A percentile compares a stretch with the other conserved stretches of the same genome.
These are phyloP conservation scores for Ennomos quercinarius DNA, from an alignment of 2,888 invertebrate genomes.

Conservation along the genomic window DNA sequence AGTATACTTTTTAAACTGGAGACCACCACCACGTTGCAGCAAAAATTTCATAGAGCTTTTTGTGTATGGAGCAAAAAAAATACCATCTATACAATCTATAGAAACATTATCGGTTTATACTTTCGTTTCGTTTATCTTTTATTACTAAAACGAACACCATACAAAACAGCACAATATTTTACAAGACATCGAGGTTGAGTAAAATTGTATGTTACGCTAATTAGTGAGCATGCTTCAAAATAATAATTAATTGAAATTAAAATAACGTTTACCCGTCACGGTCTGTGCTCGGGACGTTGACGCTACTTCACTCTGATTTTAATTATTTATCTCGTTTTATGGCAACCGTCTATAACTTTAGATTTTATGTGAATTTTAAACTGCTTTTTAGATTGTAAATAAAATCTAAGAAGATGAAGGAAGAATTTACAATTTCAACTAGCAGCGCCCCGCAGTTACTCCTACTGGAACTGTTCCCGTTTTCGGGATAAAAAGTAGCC, in stretches of 20 bases:
- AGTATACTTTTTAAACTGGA: no score
- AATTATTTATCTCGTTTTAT: slow-evolving; percentile 49
- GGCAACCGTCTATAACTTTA: slow-evolving; percentile 33
- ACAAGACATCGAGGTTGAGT: slow-evolving; percentile 32
- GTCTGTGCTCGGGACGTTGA: slow-evolving; percentile 66
- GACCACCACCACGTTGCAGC: no score
- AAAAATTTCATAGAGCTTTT: no score
- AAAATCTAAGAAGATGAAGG: neutral
- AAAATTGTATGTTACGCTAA: slow-evolving; percentile 66
- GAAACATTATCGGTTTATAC: no score
- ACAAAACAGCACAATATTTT: slow-evolving; percentile 36
- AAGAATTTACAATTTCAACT: neutral
- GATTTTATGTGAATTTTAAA: slow-evolving; percentile 11
- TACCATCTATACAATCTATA: no score
- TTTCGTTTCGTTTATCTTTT: no score
- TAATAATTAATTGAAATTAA: slow-evolving; percentile 77
- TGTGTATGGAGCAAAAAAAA: no score
- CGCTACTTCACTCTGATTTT: slow-evolving; percentile 47
- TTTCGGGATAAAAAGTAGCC: no score
- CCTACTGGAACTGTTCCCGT: no score
- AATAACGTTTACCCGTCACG: slow-evolving; percentile 73
- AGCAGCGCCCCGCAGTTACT: no score
- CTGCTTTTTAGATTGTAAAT: neutral
- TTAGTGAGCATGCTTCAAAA: slow-evolving; percentile 69
- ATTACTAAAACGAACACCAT: no score